These are phyloP conservation scores for Hermetia illucens DNA, from an alignment of 1,140 invertebrate species.

Conservation along the genomic window DNA sequence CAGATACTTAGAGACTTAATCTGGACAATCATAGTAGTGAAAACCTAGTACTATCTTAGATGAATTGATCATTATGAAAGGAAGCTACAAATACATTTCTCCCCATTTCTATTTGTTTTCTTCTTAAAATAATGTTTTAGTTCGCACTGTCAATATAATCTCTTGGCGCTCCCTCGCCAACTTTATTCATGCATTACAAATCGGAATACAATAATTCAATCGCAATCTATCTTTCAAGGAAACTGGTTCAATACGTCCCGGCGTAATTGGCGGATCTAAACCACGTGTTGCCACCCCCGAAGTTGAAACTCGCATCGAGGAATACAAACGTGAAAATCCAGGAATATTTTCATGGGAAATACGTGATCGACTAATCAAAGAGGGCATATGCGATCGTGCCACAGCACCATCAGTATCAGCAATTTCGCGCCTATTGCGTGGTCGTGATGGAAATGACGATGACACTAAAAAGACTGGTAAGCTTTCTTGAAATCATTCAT, in stretches of 20 bases:
- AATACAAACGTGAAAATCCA: conserved; percentile 76
- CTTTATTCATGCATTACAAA: too few relatives aligned
- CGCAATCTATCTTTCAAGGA: conserved; percentile 38
- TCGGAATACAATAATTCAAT: not conserved
- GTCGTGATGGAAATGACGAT: conserved; percentile 41
- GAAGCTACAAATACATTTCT: not conserved
- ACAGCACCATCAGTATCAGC: conserved; percentile 70
- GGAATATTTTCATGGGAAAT: conserved; percentile 86
- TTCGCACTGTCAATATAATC: too few relatives aligned
- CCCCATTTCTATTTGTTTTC: too few relatives aligned
- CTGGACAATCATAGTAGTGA: too few relatives aligned
- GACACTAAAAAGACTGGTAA: conserved; percentile 7
- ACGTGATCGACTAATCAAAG: conserved; percentile 65
- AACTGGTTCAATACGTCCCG: conserved; percentile 68
- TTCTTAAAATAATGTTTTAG: too few relatives aligned
- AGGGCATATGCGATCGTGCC: conserved; percentile 66
- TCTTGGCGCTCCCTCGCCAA: too few relatives aligned
- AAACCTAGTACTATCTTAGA: not conserved
- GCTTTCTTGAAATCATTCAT: not conserved
- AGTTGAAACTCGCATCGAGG: conserved; percentile 68
- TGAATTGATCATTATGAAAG: not conserved
- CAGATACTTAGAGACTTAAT: not conserved
- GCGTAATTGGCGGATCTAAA: conserved; percentile 67
- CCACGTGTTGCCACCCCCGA: conserved; percentile 64
- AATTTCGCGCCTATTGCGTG: conserved; percentile 67